These are phyloP conservation scores for Apeltes quadracus DNA, from an alignment of 2,113 vertebrate genomes.

Conservation along the genomic window DNA sequence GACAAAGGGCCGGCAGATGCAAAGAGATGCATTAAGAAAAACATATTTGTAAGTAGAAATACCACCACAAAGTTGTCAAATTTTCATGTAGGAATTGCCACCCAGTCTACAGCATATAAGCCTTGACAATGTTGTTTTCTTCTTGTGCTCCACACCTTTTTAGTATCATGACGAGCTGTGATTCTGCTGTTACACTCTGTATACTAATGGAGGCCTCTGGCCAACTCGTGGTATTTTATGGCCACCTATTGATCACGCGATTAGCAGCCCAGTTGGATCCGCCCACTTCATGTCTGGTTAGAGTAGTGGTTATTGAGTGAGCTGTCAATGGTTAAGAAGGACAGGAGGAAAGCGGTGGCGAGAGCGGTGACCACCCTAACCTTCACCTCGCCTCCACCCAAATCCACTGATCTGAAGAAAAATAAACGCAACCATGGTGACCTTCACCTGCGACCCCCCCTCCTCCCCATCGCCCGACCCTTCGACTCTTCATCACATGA, in stretches of 20 bases:
- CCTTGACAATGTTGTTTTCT: neutral
- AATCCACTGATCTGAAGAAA: slow-evolving; percentile 52
- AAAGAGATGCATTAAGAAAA: neutral
- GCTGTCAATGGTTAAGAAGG: slow-evolving; percentile 68
- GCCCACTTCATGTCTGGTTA: slow-evolving; percentile 70
- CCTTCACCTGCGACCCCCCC: slow-evolving; percentile 39
- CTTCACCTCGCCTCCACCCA: slow-evolving; percentile 60
- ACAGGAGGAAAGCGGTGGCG: slow-evolving; percentile 42
- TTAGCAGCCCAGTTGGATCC: slow-evolving; percentile 65
- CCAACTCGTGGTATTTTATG: slow-evolving; percentile 70
- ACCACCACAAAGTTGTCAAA: neutral
- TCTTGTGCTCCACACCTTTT: slow-evolving; percentile 14
- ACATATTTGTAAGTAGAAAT: neutral
- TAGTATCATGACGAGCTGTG: slow-evolving; percentile 42
- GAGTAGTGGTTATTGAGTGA: slow-evolving; percentile 79
- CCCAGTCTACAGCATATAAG: neutral
- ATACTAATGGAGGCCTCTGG: slow-evolving; percentile 60
- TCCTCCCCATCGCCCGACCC: slow-evolving; percentile 34
- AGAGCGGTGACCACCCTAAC: slow-evolving; percentile 51
- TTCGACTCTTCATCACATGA: slow-evolving; percentile 32
- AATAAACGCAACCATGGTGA: slow-evolving; percentile 47
- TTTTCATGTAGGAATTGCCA: neutral
- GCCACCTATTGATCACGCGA: slow-evolving; percentile 72
- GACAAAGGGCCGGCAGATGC: slow-evolving; percentile 32
- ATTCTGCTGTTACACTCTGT: slow-evolving; percentile 48